phyloP scores from a whole-genome alignment of 2,888 invertebrate genomes.

The Eremobia ochroleuca region DNA sequence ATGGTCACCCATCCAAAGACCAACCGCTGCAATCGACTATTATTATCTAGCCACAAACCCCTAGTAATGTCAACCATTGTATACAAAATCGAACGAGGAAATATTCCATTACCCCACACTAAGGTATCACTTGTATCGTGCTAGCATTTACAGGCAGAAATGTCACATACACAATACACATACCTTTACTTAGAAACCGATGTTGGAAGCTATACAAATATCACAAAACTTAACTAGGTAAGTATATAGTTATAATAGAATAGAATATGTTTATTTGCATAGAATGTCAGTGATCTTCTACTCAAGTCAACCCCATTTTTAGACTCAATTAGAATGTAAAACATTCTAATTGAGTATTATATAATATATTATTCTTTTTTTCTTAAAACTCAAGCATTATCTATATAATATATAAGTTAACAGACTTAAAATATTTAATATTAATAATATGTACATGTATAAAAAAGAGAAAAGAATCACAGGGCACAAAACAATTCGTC shows the following conservation, averaged over 20 bases:
- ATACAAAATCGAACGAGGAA: conserved; percentile 29
- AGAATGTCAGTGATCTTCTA: neutral
- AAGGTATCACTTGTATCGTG: neutral
- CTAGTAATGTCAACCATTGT: neutral
- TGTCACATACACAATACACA: conserved; percentile 9
- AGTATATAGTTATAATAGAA: neutral
- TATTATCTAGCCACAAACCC: no score
- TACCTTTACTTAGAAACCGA: neutral
- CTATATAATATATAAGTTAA: no score
- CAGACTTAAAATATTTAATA: no score
- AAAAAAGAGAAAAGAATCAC: no score
- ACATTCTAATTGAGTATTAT: no score
- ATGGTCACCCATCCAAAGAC: no score
- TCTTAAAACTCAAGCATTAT: no score
- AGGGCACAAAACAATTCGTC: no score
- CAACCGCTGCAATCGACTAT: no score
- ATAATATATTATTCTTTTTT: no score
- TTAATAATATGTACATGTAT: no score
- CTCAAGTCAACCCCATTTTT: neutral
- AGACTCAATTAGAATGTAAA: neutral
- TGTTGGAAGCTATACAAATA: neutral
- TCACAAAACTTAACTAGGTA: neutral
- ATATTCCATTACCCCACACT: conserved; percentile 23
- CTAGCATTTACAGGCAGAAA: conserved; percentile 19
- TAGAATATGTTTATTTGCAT: neutral